Percentiles rank a stretch among this genome's conserved stretches.
phyloP scores from a whole-genome alignment of 1,140 invertebrate genomes.

The Sitophilus oryzae region DNA sequence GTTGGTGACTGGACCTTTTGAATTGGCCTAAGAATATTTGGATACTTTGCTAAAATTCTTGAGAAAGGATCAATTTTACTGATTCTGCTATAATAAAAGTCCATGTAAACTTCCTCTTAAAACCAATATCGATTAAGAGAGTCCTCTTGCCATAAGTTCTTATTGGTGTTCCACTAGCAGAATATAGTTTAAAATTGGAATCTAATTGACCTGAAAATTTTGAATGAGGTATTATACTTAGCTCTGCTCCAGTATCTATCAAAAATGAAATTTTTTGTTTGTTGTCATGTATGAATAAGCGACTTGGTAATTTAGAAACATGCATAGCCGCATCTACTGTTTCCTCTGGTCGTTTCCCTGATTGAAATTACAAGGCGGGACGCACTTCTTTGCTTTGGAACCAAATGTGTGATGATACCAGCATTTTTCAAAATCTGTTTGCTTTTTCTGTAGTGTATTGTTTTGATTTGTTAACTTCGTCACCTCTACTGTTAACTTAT shows the following conservation, averaged over 20 bases:
- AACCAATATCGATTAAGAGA: not conserved
- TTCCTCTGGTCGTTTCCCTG: no score
- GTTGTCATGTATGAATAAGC: no score
- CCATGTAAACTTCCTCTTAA: slow-evolving; percentile 36
- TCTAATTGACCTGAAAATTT: no score
- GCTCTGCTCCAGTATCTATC: not conserved
- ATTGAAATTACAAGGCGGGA: not conserved
- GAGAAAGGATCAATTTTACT: slow-evolving; percentile 37
- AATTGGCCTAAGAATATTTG: no score
- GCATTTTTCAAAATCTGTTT: not conserved
- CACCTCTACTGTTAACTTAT: not conserved
- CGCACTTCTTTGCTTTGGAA: not conserved
- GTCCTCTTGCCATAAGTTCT: not conserved
- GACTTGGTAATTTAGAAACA: no score
- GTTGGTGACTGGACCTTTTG: no score
- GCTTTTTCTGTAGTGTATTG: not conserved
- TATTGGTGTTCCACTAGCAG: no score
- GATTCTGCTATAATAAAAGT: slow-evolving; percentile 42
- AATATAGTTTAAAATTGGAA: no score
- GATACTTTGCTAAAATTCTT: no score
- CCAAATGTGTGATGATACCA: not conserved
- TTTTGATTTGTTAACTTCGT: not conserved
- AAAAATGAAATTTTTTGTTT: no score
- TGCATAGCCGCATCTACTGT: no score
- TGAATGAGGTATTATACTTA: not conserved